Conservation (phyloP, 1,140 invertebrate genomes). For the Musca domestica region DNA sequence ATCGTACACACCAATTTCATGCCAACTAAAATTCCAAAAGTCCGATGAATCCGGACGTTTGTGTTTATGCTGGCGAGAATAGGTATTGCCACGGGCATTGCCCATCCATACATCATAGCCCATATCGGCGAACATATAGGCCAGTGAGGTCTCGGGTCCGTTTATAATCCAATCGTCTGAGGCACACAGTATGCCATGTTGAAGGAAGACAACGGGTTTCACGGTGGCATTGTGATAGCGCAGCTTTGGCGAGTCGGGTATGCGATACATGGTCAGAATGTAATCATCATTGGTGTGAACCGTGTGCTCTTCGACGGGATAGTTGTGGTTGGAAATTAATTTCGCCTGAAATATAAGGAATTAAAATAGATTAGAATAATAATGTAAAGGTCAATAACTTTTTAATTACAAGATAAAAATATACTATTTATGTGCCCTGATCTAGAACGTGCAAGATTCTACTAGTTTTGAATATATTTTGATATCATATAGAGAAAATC, state of each 20-base stretch:
- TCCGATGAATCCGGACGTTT: constrained; percentile 59
- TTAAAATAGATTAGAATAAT: not conserved
- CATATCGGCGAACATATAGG: constrained; percentile 64
- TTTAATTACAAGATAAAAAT: not conserved
- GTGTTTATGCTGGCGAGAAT: constrained; percentile 61
- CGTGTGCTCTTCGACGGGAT: constrained; percentile 59
- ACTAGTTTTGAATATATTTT: too few relatives aligned
- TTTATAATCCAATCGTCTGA: constrained; percentile 74
- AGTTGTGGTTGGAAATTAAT: constrained; percentile 58
- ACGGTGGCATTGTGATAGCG: constrained; percentile 23
- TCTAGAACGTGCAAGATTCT: too few relatives aligned
- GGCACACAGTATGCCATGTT: constrained; percentile 75
- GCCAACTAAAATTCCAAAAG: constrained; percentile 64
- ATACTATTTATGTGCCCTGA: too few relatives aligned
- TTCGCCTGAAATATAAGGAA: constrained; percentile 39
- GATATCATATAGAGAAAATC: too few relatives aligned
- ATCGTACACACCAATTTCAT: constrained; percentile 71
- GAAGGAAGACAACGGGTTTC: constrained; percentile 61
- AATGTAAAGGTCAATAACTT: too few relatives aligned
- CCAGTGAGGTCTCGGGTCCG: constrained; percentile 61
- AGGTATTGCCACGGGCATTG: constrained; percentile 66
- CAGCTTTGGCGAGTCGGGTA: constrained; percentile 50
- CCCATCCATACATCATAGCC: constrained; percentile 70
- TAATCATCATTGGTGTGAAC: constrained; percentile 59
- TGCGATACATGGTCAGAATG: constrained; percentile 57